phyloP scores from a whole-genome alignment of 2,113 vertebrate genomes.

The Lonchura striata region DNA sequence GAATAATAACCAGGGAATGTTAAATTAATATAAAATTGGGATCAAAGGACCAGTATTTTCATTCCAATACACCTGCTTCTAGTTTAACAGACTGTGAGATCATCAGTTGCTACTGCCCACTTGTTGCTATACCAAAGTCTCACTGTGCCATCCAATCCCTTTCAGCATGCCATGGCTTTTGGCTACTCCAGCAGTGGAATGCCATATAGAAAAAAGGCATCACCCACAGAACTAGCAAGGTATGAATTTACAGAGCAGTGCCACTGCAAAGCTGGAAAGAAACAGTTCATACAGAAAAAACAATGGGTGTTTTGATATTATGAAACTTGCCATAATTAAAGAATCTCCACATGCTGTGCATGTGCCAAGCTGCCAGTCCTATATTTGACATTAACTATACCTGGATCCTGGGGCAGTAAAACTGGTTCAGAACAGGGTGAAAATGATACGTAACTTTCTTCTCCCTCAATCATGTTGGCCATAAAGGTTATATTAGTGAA shows the following conservation, averaged over 20 bases:
- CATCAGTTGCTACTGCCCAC: not conserved
- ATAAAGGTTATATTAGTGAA: conserved; percentile 70
- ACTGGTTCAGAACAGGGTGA: conserved; percentile 45
- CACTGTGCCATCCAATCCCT: not conserved
- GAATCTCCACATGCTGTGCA: not conserved
- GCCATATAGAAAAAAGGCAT: not conserved
- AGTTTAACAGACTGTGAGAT: not conserved
- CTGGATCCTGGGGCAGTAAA: conserved; percentile 73
- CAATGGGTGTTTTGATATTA: fast-evolving
- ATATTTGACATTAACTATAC: conserved; percentile 35
- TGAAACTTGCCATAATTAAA: not conserved
- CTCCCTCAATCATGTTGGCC: not conserved
- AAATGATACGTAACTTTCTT: conserved; percentile 69
- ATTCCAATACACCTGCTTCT: not conserved
- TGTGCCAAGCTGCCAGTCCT: not conserved
- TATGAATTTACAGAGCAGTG: not conserved
- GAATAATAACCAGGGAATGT: not conserved
- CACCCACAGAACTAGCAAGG: not conserved
- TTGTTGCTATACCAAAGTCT: not conserved
- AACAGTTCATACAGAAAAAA: not conserved
- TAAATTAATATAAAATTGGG: not conserved
- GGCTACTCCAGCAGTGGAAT: not conserved
- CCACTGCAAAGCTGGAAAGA: not conserved
- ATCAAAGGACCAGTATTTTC: not conserved
- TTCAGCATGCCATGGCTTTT: not conserved